phyloP scores from a whole-genome alignment of 2,797 vertebrate species.

The Silurus lanzhouensis region DNA sequence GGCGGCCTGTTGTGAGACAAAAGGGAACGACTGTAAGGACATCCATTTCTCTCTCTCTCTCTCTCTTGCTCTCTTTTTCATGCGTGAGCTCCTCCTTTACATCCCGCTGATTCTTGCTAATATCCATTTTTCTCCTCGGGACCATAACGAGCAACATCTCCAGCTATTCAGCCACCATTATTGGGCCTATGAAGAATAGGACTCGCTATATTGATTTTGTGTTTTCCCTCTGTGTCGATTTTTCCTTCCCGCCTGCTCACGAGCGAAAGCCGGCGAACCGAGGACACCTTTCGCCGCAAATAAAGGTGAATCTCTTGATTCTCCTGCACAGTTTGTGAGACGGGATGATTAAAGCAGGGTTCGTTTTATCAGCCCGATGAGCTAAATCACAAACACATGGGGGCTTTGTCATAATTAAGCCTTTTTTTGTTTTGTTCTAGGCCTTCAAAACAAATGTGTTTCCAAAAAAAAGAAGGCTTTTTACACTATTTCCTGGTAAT shows the following conservation, averaged over 20 bases:
- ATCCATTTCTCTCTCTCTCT: slow-evolving; percentile 29
- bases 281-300: not conserved
- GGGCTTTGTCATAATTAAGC: slow-evolving; percentile 14
- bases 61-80: not conserved
- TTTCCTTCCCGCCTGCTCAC: slow-evolving; percentile 24
- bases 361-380: not conserved
- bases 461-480: not conserved
- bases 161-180: slow-evolving; percentile 42
- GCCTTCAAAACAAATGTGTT: slow-evolving; percentile 21
- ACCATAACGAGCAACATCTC: slow-evolving; percentile 47
- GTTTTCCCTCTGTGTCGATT: slow-evolving; percentile 45
- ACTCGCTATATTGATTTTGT: slow-evolving; percentile 52
- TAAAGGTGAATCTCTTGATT: slow-evolving; percentile 18
- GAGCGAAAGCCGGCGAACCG: slow-evolving; percentile 6
- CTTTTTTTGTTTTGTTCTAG: slow-evolving; percentile 2
- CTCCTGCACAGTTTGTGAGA: not conserved
- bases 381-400: not conserved
- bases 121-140: slow-evolving; percentile 37
- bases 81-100: slow-evolving; percentile 9
- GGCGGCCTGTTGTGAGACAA: slow-evolving; percentile 39
- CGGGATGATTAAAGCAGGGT: slow-evolving; percentile 26
- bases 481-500: slow-evolving; percentile 21
- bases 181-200: slow-evolving; percentile 47
- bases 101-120: slow-evolving; percentile 32
- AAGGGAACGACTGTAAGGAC: slow-evolving; percentile 26